These are phyloP conservation scores for Hydropsyche betteni DNA, from an alignment of 2,888 invertebrate genomes.

Conservation along the genomic window DNA sequence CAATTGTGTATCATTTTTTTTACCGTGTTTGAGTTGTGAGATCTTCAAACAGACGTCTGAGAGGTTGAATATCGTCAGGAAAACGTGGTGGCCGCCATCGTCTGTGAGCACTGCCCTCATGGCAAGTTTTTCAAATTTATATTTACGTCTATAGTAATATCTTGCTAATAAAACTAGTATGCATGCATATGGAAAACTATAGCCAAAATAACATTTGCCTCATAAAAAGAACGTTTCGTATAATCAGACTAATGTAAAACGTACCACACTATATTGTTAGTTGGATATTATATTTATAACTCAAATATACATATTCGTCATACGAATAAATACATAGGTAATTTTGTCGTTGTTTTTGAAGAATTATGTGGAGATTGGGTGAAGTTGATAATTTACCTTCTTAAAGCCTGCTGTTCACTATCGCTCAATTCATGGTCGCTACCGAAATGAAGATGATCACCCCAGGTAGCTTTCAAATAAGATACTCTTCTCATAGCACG, in stretches of 20 bases:
- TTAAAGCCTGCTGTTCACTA: constrained; percentile 68
- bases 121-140: background rate
- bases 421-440: constrained; percentile 72
- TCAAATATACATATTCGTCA: background rate
- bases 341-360: too few relatives aligned
- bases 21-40: constrained; percentile 69
- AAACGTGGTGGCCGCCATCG: constrained; percentile 87
- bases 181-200: constrained; percentile 2
- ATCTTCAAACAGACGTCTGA: constrained; percentile 81
- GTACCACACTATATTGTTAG: background rate
- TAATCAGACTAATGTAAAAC: background rate
- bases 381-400: constrained; percentile 66
- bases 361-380: too few relatives aligned
- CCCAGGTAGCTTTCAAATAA: constrained; percentile 93
- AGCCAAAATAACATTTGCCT: background rate
- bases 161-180: constrained; percentile 1
- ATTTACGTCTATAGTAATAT: constrained; percentile 10
- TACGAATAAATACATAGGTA: too few relatives aligned
- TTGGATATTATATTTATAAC: background rate
- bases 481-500: constrained; percentile 88
- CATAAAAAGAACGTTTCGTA: background rate
- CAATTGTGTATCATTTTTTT: constrained; percentile 35
- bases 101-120: constrained; percentile 72
- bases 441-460: constrained; percentile 77
- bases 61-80: constrained; percentile 80